These are phyloP conservation scores for Astreopora myriophthalma DNA, from an alignment of 64 coral and sea anemone genomes.

Conservation along the genomic window DNA sequence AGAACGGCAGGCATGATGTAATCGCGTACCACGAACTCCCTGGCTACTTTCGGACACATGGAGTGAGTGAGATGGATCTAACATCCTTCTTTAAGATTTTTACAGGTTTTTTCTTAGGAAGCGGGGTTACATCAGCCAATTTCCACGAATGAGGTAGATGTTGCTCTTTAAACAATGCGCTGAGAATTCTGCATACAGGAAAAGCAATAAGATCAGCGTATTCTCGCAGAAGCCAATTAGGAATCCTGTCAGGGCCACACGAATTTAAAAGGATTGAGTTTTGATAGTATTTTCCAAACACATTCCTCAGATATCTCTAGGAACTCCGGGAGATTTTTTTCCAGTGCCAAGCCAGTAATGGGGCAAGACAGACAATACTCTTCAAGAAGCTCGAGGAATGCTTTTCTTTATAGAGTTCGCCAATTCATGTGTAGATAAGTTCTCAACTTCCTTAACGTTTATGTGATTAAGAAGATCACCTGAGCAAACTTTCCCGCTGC, in stretches of 20 bases:
- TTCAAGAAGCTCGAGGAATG: neutral
- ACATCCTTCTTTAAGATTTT: neutral
- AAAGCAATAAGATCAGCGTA: neutral
- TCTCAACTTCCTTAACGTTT: neutral
- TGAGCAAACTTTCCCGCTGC: neutral
- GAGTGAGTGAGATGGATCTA: slow-evolving; percentile 20
- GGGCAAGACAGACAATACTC: neutral
- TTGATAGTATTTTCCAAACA: neutral
- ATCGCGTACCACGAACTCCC: slow-evolving; percentile 5
- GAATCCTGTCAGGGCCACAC: neutral
- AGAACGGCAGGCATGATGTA: slow-evolving; percentile 34
- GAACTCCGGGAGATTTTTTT: neutral
- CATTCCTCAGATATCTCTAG: neutral
- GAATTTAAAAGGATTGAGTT: neutral
- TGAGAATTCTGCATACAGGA: too few relatives aligned
- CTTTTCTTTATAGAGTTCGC: too few relatives aligned
- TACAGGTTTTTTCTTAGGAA: slow-evolving; percentile 17
- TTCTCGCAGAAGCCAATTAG: neutral
- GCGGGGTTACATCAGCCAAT: neutral
- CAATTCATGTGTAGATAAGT: neutral
- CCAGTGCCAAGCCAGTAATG: neutral
- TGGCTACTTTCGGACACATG: slow-evolving; percentile 21
- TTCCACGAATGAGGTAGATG: neutral
- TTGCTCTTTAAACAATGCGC: slow-evolving; percentile 18
- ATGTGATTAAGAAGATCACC: neutral